A percentile compares a stretch with the other conserved stretches of the same genome.
These are phyloP conservation scores for Chloroclystis v-ata DNA, from an alignment of 2,888 invertebrate genomes.

Conservation along the genomic window DNA sequence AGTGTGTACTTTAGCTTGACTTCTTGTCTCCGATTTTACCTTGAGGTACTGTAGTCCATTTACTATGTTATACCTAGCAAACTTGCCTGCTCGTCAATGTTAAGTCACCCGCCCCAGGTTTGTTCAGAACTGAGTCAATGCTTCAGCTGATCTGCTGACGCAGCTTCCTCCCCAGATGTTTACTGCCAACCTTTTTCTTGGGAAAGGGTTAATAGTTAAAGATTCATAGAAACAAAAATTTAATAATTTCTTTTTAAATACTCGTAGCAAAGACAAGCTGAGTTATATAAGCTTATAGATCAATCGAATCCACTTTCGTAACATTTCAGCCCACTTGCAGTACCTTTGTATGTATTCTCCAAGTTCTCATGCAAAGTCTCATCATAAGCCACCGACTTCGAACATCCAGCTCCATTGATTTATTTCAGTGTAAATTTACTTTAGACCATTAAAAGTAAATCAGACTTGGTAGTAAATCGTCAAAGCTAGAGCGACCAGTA, in stretches of 20 bases:
- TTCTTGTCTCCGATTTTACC: background rate
- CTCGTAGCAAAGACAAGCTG: too few species aligned
- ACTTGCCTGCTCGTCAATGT: conserved; percentile 19
- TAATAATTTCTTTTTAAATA: too few species aligned
- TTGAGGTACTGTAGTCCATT: background rate
- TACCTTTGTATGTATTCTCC: too few species aligned
- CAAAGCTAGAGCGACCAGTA: conserved; percentile 41
- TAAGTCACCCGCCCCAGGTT: conserved; percentile 25
- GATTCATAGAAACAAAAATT: too few species aligned
- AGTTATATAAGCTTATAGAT: too few species aligned
- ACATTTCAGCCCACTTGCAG: too few species aligned
- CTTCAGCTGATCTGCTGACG: conserved; percentile 24
- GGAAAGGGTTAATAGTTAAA: background rate
- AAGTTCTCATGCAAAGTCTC: too few species aligned
- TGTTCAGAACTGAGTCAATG: conserved; percentile 22
- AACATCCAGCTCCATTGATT: conserved; percentile 48
- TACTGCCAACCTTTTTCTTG: background rate
- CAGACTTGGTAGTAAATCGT: conserved; percentile 56
- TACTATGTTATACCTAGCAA: conserved; percentile 3
- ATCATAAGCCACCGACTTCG: conserved; percentile 18
- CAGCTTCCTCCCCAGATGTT: background rate
- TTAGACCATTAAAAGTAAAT: conserved; percentile 57
- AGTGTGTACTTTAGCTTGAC: background rate
- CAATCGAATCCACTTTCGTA: too few species aligned
- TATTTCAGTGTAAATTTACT: conserved; percentile 57